Evolutionary conservation across 2,888 invertebrate genomes (phyloP), one percentile per base, ranked within the genome.

Genomic region (Notocelia uddmanniana): DNA sequence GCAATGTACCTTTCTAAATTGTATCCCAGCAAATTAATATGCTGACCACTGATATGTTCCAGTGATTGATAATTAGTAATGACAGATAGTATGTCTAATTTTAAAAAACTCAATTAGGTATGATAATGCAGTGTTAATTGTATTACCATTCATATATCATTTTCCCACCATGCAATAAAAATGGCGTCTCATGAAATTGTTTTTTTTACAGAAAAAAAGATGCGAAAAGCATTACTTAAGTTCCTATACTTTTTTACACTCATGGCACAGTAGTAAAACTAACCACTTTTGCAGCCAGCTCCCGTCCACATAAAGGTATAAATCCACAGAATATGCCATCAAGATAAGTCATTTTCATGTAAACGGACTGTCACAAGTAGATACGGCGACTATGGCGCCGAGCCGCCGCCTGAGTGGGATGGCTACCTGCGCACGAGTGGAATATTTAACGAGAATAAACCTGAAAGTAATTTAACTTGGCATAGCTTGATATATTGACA

Each of bases 361-460:
- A 64, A 26, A 21, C 48, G 11, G 9, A 19, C 48, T 59, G 67
- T 72, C 72, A 60, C 67, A 50, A 67, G 18, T 23, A 45, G n/a
- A 45, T 37, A 37, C 8, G 45, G 45, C 45, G n/a, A n/a, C 45
- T 45, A 45, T 59, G 72, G 68, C 72, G 72, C 72, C 72, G 54
- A 18, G 18, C 19, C 26, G 77, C 68, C 76, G 76, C 75, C 75
- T 64, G 75, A 76, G 80, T 80, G 79, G 79, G 79, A 74, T 74
- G 80, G 57, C 68, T 72, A 72, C 72, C 72, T 72, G 72, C 72
- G 72, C 68, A 15, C 37, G 72, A 71, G 71, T 69, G 21, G 68
- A 55, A 72, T 72, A 72, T 62, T 71, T 72, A 72, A 48, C 67
- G 34, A 66, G 59, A 64, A 69, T 66, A 66, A 67, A 68, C 67